Evolutionary conservation across 1,140 invertebrate species (phyloP), one percentile per base, ranked within the genome.

Genomic region (Bombus waltoni): DNA sequence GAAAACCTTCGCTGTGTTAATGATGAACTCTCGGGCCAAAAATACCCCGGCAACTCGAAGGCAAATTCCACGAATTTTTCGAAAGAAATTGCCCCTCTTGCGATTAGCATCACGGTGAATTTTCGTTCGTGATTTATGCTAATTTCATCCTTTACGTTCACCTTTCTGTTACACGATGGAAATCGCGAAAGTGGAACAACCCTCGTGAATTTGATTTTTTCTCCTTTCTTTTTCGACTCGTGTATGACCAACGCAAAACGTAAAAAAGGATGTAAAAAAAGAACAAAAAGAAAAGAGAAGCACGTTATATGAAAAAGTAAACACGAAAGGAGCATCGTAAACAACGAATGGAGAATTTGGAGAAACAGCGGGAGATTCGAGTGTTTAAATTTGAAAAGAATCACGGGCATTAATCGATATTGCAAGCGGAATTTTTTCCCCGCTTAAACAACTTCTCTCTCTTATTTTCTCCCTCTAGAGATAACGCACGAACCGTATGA

Each of bases 1-100:
- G 35, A 68, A 70, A 78, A 70, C 25, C 65, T 28, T 42, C 18
- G 32, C 44, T 73, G 38, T 9, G 81, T 38, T 77, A 83, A 83
- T n/a, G 47, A 76, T 13, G 18, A 22, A 76, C 71, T 68, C n/a
- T 22, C 32, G 25, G 35, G 35, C 44, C 73, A 32, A 68, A 83
- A 83, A 77, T 76, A 77, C 35, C 5, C 32, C 2, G 71, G 22
- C 4, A 38, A 70, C 70, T 15, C 38, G 25, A 18, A 42, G 3
- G 11, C 38, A 3, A 44, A 72, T 72, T 72, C 28, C 40, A 9
- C 9, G 71, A 13, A 35, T 59, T 32, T 59, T 35, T 76, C 6
- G 35, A 32, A 62, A 81, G 15, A 32, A 40, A 38, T 22, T 13
- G 38, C 2, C 4, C 53, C 53, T 2, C 35, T 53, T 22, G 47